A percentile compares a stretch with the other conserved stretches of the same genome.
These are phyloP conservation scores for Labeo catla DNA, from an alignment of 2,113 vertebrate genomes.

Conservation along the genomic window DNA sequence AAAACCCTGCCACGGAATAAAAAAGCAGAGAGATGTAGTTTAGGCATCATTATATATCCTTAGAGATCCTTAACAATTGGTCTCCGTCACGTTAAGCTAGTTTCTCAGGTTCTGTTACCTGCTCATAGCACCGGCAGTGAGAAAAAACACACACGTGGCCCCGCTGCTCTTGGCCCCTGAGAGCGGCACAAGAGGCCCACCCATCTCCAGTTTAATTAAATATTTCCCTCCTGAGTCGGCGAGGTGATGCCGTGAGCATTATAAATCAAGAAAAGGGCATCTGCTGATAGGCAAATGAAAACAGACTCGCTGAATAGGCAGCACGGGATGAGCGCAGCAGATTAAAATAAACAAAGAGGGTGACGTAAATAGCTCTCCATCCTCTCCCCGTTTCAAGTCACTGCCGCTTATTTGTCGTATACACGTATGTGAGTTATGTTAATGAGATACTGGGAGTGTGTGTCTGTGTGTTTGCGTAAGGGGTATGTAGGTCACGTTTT, in stretches of 20 bases:
- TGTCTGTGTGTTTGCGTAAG: conserved; percentile 4
- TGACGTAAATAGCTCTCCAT: conserved; percentile 42
- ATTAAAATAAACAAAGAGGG: conserved; percentile 58
- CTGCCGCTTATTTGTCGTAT: conserved; percentile 9
- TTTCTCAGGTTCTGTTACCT: conserved; percentile 20
- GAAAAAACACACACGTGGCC: neutral
- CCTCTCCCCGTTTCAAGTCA: conserved; percentile 25
- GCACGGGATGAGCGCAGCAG: conserved; percentile 23
- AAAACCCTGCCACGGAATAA: neutral
- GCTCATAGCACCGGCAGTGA: neutral
- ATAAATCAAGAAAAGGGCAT: conserved; percentile 63
- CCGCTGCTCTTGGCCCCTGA: neutral
- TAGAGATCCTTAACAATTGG: neutral
- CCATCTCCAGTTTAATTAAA: conserved; percentile 56
- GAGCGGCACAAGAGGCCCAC: conserved; percentile 38
- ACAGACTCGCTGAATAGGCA: conserved; percentile 36
- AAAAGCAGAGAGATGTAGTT: neutral
- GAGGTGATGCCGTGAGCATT: conserved; percentile 44
- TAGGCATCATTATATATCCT: conserved; percentile 9
- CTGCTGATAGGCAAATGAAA: conserved; percentile 55
- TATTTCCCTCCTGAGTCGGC: conserved; percentile 41
- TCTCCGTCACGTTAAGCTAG: neutral
- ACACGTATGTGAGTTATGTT: conserved; percentile 43
- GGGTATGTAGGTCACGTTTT: conserved; percentile 44
- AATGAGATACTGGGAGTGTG: conserved; percentile 37